Percentiles rank a stretch among this genome's conserved stretches.
phyloP scores from a whole-genome alignment of 1,140 invertebrate genomes.

The Trichonephila clavata region DNA sequence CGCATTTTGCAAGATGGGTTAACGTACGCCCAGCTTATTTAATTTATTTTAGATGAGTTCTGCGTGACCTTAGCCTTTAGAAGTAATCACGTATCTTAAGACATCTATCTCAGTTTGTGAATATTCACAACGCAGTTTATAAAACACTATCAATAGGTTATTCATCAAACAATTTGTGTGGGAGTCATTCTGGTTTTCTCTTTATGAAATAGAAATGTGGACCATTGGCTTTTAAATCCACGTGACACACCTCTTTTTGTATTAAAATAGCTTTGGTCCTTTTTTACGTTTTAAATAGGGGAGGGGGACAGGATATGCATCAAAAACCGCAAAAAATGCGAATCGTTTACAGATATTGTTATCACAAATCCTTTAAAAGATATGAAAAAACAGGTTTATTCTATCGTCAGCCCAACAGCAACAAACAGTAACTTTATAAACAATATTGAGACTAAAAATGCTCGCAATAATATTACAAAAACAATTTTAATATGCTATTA shows the following conservation, averaged over 20 bases:
- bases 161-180: background rate
- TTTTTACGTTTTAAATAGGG: constrained; percentile 11
- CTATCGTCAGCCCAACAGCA: too few relatives aligned
- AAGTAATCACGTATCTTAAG: background rate
- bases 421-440: too few relatives aligned
- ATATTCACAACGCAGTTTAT: background rate
- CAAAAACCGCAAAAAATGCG: too few relatives aligned
- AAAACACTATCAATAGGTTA: background rate
- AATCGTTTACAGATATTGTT: too few relatives aligned
- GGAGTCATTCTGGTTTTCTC: constrained; percentile 8
- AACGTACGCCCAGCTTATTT: background rate
- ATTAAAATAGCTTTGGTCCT: background rate
- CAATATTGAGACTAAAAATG: too few relatives aligned
- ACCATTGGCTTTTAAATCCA: background rate
- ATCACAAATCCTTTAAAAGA: too few relatives aligned
- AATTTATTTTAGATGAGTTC: background rate
- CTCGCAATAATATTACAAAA: too few relatives aligned
- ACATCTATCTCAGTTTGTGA: background rate
- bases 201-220: constrained; percentile 4
- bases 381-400: too few relatives aligned
- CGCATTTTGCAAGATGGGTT: background rate
- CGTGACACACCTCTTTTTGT: constrained; percentile 14
- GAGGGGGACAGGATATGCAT: background rate
- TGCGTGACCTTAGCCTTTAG: background rate
- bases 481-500: too few relatives aligned